Percentiles rank a stretch among this genome's conserved stretches.
phyloP scores from a whole-genome alignment of 1,140 invertebrate species.

The Zophobas morio region DNA sequence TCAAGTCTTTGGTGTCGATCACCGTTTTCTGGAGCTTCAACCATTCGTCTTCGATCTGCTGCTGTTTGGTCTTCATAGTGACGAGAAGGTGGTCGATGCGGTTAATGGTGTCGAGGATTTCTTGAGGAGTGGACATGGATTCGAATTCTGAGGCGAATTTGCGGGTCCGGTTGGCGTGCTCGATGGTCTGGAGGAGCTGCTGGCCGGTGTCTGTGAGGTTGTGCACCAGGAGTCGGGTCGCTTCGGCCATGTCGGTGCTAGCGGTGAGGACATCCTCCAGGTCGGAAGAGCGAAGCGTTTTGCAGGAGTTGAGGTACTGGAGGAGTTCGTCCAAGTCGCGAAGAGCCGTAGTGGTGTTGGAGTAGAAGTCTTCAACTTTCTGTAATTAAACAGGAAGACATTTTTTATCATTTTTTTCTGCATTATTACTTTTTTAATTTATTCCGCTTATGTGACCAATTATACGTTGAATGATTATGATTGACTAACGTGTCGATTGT shows the following conservation, averaged over 20 bases:
- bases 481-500: too few relatives aligned
- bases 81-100: constrained; percentile 73
- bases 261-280: constrained; percentile 69
- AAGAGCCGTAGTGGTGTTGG: constrained; percentile 70
- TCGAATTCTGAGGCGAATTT: constrained; percentile 65
- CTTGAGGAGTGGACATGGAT: constrained; percentile 71
- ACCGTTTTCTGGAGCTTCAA: constrained; percentile 73
- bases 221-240: constrained; percentile 66
- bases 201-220: constrained; percentile 66
- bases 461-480: too few relatives aligned
- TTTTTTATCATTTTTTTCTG: too few relatives aligned
- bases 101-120: constrained; percentile 74
- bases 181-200: constrained; percentile 64
- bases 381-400: constrained; percentile 61
- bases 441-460: too few relatives aligned
- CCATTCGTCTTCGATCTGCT: constrained; percentile 75
- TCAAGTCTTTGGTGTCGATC: constrained; percentile 74
- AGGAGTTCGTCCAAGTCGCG: constrained; percentile 73
- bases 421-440: not conserved
- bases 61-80: constrained; percentile 74
- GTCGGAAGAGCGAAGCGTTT: constrained; percentile 68
- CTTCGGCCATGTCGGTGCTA: constrained; percentile 67
- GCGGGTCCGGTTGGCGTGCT: constrained; percentile 64
- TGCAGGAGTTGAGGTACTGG: constrained; percentile 67
- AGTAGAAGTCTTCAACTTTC: constrained; percentile 76